A percentile compares a stretch with the other conserved stretches of the same genome.
Evolutionary conservation across 2,113 vertebrate genomes (phyloP).

Genomic region (Edolisoma coerulescens): DNA sequence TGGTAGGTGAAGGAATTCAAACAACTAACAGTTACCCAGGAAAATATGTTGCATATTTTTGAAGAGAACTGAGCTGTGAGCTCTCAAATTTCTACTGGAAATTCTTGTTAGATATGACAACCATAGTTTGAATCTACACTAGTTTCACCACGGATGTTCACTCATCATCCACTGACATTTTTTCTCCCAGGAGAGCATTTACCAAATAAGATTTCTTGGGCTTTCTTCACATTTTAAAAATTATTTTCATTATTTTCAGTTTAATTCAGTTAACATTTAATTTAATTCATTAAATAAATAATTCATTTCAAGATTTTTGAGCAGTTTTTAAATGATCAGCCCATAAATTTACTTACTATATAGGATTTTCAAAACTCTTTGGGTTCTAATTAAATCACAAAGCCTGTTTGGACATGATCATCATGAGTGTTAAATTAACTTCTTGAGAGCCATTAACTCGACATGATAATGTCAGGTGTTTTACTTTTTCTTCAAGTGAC

Average conservation of each 20-base stretch:
- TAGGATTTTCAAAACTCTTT: neutral
- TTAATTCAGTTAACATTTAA: neutral
- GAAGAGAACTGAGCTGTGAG: neutral
- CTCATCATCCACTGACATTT: neutral
- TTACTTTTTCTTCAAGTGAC: neutral
- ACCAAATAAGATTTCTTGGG: neutral
- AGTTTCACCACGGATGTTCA: neutral
- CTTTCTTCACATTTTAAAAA: neutral
- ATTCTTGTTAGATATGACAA: neutral
- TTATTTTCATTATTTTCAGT: neutral
- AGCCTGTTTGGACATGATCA: neutral
- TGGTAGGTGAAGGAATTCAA: neutral
- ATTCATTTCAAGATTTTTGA: neutral
- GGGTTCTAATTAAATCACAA: constrained; percentile 11
- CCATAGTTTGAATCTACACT: neutral
- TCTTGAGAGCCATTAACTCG: constrained; percentile 5
- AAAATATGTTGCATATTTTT: neutral
- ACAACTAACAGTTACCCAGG: neutral
- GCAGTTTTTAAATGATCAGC: neutral
- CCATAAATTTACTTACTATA: neutral
- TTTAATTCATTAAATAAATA: neutral
- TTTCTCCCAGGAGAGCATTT: neutral
- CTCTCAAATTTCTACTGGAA: neutral
- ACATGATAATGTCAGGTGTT: neutral
- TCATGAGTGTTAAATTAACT: constrained; percentile 35